Percentiles rank a stretch among this genome's conserved stretches.
Conservation (phyloP, 2,888 invertebrate genomes). For the Trilocha varians region DNA sequence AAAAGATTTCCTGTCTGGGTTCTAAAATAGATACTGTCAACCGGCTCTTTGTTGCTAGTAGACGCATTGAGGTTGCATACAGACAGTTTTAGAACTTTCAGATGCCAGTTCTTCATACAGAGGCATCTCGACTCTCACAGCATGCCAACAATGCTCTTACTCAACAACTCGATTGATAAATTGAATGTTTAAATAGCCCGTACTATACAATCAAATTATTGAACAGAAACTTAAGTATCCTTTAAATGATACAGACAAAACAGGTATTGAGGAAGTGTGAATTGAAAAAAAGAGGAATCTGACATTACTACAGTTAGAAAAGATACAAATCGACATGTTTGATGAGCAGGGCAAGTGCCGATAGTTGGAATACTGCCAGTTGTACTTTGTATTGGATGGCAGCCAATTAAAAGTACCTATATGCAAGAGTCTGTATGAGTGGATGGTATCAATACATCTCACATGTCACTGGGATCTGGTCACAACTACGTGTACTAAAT, state of each 20-base stretch:
- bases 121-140: conserved; percentile 52
- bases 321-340: conserved; percentile 64
- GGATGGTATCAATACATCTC: conserved; percentile 56
- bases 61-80: conserved; percentile 46
- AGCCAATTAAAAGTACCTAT: conserved; percentile 69
- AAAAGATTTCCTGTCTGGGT: conserved; percentile 66
- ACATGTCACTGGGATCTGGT: conserved; percentile 48
- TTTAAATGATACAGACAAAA: conserved; percentile 6
- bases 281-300: conserved; percentile 22
- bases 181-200: not conserved
- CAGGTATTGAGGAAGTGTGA: conserved; percentile 7
- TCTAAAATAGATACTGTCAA: conserved; percentile 57
- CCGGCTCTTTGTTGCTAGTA: conserved; percentile 52
- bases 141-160: conserved; percentile 61
- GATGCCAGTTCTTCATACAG: conserved; percentile 50
- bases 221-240: not conserved
- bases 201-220: no score
- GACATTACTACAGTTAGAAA: conserved; percentile 53
- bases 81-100: conserved; percentile 50
- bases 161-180: conserved; percentile 17
- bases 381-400: conserved; percentile 71
- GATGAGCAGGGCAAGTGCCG: conserved; percentile 63
- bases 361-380: conserved; percentile 59
- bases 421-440: conserved; percentile 38
- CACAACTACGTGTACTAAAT: conserved; percentile 54